Evolutionary conservation across 2,797 vertebrate species (phyloP).

Genomic region (Intellagama lesueurii): DNA sequence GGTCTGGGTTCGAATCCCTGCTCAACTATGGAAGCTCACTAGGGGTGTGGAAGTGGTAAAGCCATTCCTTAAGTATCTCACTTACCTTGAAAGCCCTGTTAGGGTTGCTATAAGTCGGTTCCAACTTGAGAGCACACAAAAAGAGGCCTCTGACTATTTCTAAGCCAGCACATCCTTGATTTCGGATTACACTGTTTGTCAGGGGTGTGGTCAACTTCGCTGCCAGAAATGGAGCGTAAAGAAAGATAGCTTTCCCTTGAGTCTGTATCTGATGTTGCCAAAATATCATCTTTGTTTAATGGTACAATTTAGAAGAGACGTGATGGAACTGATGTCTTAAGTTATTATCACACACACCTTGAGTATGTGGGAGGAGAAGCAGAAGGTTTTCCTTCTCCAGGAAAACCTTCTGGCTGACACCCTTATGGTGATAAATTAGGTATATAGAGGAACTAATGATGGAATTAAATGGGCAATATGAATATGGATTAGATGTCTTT

Average conservation of each 20-base stretch:
- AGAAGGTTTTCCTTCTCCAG: slow-evolving; percentile 48
- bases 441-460: slow-evolving; percentile 65
- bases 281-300: neutral
- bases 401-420: slow-evolving; percentile 55
- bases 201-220: neutral
- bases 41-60: too few relatives aligned
- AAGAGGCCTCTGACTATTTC: neutral
- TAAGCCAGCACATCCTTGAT: neutral
- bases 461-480: slow-evolving; percentile 66
- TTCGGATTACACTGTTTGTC: neutral
- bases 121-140: neutral
- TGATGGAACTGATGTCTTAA: slow-evolving; percentile 4
- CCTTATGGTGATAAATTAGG: slow-evolving; percentile 67
- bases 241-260: neutral
- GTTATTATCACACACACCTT: slow-evolving; percentile 6
- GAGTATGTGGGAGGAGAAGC: slow-evolving; percentile 53
- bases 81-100: too few relatives aligned
- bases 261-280: too few relatives aligned
- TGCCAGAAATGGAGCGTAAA: neutral
- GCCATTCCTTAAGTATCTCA: too few relatives aligned
- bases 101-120: too few relatives aligned
- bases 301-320: slow-evolving; percentile 10
- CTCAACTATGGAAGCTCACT: too few relatives aligned
- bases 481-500: slow-evolving; percentile 63
- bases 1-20: too few relatives aligned